Evolutionary conservation across 2,888 invertebrate species (phyloP).

Genomic region (Gryllus longicercus): DNA sequence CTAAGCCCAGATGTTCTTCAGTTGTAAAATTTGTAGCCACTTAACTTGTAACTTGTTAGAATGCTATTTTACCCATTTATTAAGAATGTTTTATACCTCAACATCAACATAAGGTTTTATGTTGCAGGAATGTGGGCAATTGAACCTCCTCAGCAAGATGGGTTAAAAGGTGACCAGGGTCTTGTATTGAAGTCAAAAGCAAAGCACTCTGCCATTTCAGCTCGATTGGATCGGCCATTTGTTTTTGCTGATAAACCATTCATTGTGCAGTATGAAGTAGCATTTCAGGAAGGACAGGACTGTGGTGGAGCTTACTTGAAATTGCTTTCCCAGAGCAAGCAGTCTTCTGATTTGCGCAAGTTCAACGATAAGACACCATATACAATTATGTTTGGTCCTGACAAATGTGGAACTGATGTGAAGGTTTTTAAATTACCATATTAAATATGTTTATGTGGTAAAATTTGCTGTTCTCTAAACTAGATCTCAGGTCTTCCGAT

Average conservation of each 20-base stretch:
- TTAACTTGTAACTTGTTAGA: no score
- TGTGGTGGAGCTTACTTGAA: constrained; percentile 98
- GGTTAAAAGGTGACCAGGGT: constrained; percentile 79
- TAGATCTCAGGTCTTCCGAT: no score
- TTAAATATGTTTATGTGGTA: not conserved
- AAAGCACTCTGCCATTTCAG: constrained; percentile 91
- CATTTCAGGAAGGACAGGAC: constrained; percentile 93
- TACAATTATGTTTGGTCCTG: constrained; percentile 99
- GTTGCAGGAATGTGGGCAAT: constrained; percentile 60
- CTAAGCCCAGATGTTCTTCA: no score
- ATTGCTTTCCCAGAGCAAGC: constrained; percentile 71
- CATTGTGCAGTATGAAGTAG: constrained; percentile 90
- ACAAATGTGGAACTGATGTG: constrained; percentile 95
- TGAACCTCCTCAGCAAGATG: constrained; percentile 71
- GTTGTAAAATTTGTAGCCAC: no score
- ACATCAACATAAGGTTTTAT: not conserved
- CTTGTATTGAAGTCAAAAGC: constrained; percentile 91
- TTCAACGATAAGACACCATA: constrained; percentile 96
- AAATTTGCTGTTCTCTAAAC: no score
- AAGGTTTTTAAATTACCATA: constrained; percentile 58
- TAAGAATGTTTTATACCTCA: no score
- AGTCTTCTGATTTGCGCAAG: constrained; percentile 67
- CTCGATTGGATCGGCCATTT: constrained; percentile 73
- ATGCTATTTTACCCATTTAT: no score
- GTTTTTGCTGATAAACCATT: constrained; percentile 65